A percentile compares a stretch with the other conserved stretches of the same genome.
Evolutionary conservation across 1,140 invertebrate species (phyloP).

Genomic region (Meloidogyne hapla): DNA sequence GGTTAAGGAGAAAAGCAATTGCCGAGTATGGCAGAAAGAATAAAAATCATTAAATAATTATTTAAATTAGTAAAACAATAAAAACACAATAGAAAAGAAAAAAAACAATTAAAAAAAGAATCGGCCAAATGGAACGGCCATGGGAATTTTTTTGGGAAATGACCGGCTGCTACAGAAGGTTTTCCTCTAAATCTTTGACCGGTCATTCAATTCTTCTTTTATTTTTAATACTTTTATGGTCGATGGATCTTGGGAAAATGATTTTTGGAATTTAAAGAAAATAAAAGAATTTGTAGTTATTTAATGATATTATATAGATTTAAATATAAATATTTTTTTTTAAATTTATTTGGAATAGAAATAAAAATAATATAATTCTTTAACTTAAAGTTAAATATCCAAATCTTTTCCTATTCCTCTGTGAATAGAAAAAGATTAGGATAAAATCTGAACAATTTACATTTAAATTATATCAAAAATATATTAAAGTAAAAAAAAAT

Average conservation of each 20-base stretch:
- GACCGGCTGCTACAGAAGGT: neutral
- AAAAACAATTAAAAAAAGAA: conserved; percentile 2
- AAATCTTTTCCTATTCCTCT: too few species aligned
- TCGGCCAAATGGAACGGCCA: neutral
- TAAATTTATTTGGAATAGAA: too few species aligned
- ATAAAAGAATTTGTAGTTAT: neutral
- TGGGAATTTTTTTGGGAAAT: neutral
- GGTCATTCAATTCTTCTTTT: neutral
- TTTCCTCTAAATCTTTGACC: neutral
- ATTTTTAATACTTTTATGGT: neutral
- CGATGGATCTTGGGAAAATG: neutral
- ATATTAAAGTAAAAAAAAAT: too few species aligned
- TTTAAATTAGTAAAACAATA: neutral
- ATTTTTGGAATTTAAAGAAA: neutral
- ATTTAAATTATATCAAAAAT: too few species aligned
- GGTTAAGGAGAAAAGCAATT: too few species aligned
- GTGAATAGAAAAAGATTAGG: too few species aligned
- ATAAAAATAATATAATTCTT: too few species aligned
- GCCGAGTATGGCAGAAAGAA: too few species aligned
- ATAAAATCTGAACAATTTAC: too few species aligned
- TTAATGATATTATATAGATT: too few species aligned
- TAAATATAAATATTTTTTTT: too few species aligned
- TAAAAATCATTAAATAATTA: neutral
- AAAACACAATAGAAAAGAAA: neutral
- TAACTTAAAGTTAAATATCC: too few species aligned